phyloP scores from a whole-genome alignment of 2,113 vertebrate species.

The Grallaria varia region DNA sequence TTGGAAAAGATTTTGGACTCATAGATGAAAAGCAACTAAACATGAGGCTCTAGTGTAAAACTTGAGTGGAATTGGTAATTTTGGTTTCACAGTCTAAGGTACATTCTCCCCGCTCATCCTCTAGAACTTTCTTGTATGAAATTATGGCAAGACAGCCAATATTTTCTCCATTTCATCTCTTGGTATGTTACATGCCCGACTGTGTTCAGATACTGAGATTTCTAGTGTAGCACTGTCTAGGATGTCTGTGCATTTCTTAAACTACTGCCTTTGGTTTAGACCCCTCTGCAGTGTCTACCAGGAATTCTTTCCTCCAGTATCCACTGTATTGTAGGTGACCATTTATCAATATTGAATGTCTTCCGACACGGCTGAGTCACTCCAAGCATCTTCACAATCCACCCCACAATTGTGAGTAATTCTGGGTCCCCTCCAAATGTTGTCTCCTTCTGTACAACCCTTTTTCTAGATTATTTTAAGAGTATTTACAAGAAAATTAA shows the following conservation, averaged over 20 bases:
- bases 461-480: not conserved
- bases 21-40: not conserved
- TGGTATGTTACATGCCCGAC: rapidly evolving
- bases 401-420: not conserved
- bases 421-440: not conserved
- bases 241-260: not conserved
- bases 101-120: not conserved
- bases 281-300: not conserved
- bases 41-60: not conserved
- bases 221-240: not conserved
- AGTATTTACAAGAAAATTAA: not conserved
- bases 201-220: not conserved
- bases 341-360: not conserved
- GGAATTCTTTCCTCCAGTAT: not conserved
- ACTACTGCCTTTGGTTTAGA: not conserved
- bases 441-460: not conserved
- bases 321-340: not conserved
- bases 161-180: not conserved
- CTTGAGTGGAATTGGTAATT: not conserved
- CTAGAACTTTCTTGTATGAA: not conserved
- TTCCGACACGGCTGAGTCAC: not conserved
- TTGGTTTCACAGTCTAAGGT: not conserved
- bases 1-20: not conserved
- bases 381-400: not conserved
- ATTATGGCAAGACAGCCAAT: not conserved